phyloP scores from a whole-genome alignment of 2,113 vertebrate species.

The Myotis brandtii region DNA sequence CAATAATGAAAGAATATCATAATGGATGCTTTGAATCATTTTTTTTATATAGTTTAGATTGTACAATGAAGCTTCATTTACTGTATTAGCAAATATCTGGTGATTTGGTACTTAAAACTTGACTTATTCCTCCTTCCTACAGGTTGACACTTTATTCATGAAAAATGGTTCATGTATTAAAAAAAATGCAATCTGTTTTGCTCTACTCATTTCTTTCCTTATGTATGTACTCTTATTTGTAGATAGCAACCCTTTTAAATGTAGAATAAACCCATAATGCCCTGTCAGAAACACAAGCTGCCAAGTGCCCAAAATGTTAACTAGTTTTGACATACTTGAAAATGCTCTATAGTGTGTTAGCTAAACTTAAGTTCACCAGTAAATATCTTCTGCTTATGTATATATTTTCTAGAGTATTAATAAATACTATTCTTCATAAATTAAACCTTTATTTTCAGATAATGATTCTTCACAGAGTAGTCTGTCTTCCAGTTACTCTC shows the following conservation, averaged over 20 bases:
- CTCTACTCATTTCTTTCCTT: neutral
- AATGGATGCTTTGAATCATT: neutral
- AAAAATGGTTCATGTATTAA: neutral
- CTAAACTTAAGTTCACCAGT: neutral
- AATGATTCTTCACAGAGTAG: conserved; percentile 73
- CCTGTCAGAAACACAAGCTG: neutral
- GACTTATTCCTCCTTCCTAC: neutral
- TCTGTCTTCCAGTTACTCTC: conserved; percentile 83
- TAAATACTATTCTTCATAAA: neutral
- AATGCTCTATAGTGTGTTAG: neutral
- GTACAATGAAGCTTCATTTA: neutral
- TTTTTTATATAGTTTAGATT: conserved; percentile 36
- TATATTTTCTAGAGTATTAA: neutral
- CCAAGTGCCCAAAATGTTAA: neutral
- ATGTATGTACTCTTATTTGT: neutral
- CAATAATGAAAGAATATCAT: conserved; percentile 29
- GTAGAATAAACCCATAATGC: neutral
- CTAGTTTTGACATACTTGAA: neutral
- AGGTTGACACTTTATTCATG: conserved; percentile 2
- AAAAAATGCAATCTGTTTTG: neutral
- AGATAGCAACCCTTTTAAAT: neutral
- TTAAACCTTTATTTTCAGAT: conserved; percentile 74
- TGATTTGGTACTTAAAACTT: conserved; percentile 2
- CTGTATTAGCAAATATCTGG: neutral
- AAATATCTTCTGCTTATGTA: neutral